Conservation (phyloP, 1,140 invertebrate species). For the Hermatobates lingyangjiaoensis region DNA sequence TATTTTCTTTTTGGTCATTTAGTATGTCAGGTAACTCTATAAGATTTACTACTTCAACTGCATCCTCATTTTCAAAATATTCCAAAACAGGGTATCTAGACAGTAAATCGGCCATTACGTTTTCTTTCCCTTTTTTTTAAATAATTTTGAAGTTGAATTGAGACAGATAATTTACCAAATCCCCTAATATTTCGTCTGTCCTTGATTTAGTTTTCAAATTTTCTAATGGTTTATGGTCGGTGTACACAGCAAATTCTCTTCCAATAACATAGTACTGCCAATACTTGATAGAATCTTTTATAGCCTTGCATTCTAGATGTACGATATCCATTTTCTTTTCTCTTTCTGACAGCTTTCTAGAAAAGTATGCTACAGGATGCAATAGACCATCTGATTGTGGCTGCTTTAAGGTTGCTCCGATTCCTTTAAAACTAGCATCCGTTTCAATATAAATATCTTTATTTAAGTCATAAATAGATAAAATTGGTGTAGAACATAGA, state of each 20-base stretch:
- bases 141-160: constrained; percentile 12
- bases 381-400: neutral
- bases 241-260: constrained; percentile 8
- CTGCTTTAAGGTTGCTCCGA: neutral
- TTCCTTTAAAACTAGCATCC: constrained; percentile 19
- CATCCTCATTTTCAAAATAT: constrained; percentile 9
- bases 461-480: constrained; percentile 18
- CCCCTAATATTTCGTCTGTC: constrained; percentile 11
- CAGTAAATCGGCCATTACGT: constrained; percentile 6
- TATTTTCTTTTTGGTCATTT: neutral
- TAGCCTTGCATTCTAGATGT: constrained; percentile 16
- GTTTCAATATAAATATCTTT: constrained; percentile 18
- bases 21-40: constrained; percentile 4
- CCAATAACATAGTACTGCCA: constrained; percentile 15
- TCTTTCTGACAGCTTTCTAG: constrained; percentile 1
- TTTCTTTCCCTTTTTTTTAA: constrained; percentile 10
- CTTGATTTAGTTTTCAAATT: constrained; percentile 11
- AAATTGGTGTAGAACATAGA: constrained; percentile 21
- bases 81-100: constrained; percentile 6
- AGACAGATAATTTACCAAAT: constrained; percentile 11
- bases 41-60: constrained; percentile 2
- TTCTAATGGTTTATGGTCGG: constrained; percentile 14
- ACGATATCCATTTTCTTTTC: constrained; percentile 18
- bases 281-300: constrained; percentile 16
- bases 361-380: constrained; percentile 15